phyloP scores from a whole-genome alignment of 1,140 invertebrate species.

The Drosophila nasuta region DNA sequence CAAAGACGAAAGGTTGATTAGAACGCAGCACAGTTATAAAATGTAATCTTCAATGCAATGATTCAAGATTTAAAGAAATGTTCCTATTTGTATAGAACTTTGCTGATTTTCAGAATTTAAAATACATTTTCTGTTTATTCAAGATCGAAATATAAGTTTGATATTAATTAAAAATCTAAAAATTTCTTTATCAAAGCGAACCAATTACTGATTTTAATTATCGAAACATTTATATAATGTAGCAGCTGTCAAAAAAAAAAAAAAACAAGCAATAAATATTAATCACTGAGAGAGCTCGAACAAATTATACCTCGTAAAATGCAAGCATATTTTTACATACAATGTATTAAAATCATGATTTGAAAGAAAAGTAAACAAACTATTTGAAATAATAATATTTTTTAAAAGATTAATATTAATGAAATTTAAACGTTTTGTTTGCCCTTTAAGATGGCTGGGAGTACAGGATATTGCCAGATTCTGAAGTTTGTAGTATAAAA shows the following conservation, averaged over 20 bases:
- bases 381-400: too few relatives aligned
- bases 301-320: too few relatives aligned
- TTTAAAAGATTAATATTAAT: too few relatives aligned
- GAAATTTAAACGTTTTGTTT: not conserved
- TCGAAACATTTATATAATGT: conserved; percentile 67
- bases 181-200: conserved; percentile 2
- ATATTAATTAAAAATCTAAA: not conserved
- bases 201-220: conserved; percentile 78
- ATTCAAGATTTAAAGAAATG: too few relatives aligned
- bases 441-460: not conserved
- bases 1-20: not conserved
- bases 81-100: too few relatives aligned
- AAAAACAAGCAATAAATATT: not conserved
- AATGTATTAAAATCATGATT: too few relatives aligned
- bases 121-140: too few relatives aligned
- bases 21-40: not conserved
- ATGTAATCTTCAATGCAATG: too few relatives aligned
- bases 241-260: conserved; percentile 29
- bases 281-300: too few relatives aligned
- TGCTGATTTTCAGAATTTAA: too few relatives aligned
- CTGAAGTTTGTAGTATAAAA: conserved; percentile 39
- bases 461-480: conserved; percentile 12
- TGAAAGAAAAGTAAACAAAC: too few relatives aligned
- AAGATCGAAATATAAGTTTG: not conserved
- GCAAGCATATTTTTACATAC: too few relatives aligned